Evolutionary conservation across 2,888 invertebrate genomes (phyloP).

Genomic region (Epinotia bilunana): DNA sequence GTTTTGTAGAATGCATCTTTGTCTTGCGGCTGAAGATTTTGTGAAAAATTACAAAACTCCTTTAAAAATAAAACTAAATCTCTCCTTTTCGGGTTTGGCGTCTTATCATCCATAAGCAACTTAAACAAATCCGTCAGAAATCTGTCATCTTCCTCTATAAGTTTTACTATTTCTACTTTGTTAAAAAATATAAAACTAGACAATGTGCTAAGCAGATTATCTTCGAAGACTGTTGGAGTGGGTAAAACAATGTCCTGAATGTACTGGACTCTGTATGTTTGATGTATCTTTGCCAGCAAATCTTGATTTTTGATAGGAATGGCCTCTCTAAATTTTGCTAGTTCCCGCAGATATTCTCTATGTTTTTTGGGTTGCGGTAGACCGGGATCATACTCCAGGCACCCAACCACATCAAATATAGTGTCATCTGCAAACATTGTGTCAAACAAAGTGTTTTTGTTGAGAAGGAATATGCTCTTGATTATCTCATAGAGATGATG

Average conservation of each 20-base stretch:
- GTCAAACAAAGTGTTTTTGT: slow-evolving; percentile 98
- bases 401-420: slow-evolving; percentile 99
- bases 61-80: slow-evolving; percentile 99
- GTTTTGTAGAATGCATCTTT: slow-evolving; percentile 99
- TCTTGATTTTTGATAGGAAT: slow-evolving; percentile 98
- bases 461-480: slow-evolving; percentile 98
- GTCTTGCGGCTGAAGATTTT: slow-evolving; percentile 98
- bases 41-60: slow-evolving; percentile 99
- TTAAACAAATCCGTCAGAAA: slow-evolving; percentile 98
- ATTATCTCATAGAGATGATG: slow-evolving; percentile 99
- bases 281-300: slow-evolving; percentile 98
- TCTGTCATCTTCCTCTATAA: slow-evolving; percentile 98
- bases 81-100: slow-evolving; percentile 92
- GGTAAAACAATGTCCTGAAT: slow-evolving; percentile 99
- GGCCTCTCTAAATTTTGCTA: slow-evolving; percentile 96
- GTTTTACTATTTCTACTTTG: slow-evolving; percentile 99
- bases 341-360: slow-evolving; percentile 96
- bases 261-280: slow-evolving; percentile 99
- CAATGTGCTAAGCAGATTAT: slow-evolving; percentile 98
- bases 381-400: slow-evolving; percentile 98
- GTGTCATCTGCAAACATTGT: slow-evolving; percentile 98
- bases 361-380: slow-evolving; percentile 94
- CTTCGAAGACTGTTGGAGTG: slow-evolving; percentile 99
- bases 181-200: slow-evolving; percentile 99
- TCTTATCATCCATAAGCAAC: slow-evolving; percentile 94